Percentiles rank a stretch among this genome's conserved stretches.
Evolutionary conservation across 2,113 vertebrate species (phyloP).

Genomic region (Falco punctatus): DNA sequence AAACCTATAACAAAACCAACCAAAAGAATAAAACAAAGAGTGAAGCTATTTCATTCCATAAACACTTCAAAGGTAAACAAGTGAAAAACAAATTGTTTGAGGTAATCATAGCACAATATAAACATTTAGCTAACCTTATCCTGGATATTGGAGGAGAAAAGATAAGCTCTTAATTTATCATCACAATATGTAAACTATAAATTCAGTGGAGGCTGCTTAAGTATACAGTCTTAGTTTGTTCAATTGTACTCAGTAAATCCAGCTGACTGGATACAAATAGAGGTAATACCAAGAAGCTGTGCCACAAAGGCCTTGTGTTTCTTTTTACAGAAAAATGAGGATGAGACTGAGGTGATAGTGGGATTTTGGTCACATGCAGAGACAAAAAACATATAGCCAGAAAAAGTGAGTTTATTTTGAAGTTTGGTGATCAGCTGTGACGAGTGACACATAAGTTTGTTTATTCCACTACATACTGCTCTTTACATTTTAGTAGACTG

Average conservation of each 20-base stretch:
- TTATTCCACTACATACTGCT: not conserved
- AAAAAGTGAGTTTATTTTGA: not conserved
- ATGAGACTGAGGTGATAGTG: not conserved
- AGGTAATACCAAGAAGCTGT: not conserved
- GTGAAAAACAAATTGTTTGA: slow-evolving; percentile 18
- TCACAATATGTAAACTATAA: slow-evolving; percentile 48
- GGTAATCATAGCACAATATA: not conserved
- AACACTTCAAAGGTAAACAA: slow-evolving; percentile 17
- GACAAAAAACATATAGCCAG: not conserved
- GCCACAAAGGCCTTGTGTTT: not conserved
- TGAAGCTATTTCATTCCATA: not conserved
- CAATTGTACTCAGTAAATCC: slow-evolving; percentile 35
- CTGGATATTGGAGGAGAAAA: slow-evolving; percentile 10
- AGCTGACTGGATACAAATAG: not conserved
- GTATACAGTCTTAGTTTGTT: not conserved
- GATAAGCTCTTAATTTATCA: slow-evolving; percentile 36
- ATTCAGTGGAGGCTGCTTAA: slow-evolving; percentile 43
- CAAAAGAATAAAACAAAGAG: rapidly evolving
- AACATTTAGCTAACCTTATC: slow-evolving; percentile 29
- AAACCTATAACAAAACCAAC: not conserved
- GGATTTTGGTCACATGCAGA: not conserved
- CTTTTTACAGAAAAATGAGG: not conserved
- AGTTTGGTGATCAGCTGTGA: not conserved
- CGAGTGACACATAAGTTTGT: not conserved
- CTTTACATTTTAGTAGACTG: not conserved